These are phyloP conservation scores for Chrysolophus pictus DNA, from an alignment of 2,797 vertebrate genomes.

Conservation along the genomic window DNA sequence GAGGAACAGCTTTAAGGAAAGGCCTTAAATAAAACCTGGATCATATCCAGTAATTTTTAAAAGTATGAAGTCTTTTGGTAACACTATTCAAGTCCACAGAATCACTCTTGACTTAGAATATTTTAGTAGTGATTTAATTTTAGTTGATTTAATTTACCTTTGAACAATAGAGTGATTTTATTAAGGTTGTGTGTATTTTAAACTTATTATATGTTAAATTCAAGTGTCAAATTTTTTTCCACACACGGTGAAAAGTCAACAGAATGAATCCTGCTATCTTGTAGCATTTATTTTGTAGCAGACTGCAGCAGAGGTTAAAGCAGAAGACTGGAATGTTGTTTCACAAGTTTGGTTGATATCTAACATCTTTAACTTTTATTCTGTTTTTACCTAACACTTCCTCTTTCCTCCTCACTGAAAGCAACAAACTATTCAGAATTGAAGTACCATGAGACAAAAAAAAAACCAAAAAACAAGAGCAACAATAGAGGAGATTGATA, in stretches of 20 bases:
- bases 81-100: background rate
- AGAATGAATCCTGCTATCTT: background rate
- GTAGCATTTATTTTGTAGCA: background rate
- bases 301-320: background rate
- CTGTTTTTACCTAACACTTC: background rate
- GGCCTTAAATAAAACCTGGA: background rate
- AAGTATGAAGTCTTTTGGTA: background rate
- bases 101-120: background rate
- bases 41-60: background rate
- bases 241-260: background rate
- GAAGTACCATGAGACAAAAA: background rate
- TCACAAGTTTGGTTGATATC: background rate
- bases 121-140: background rate
- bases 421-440: background rate
- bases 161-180: background rate
- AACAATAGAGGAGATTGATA: background rate
- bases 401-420: background rate
- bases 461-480: background rate
- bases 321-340: background rate
- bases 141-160: background rate
- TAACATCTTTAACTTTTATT: background rate
- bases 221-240: background rate
- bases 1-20: slow-evolving; percentile 1
- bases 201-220: background rate
- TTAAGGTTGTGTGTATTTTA: background rate